Conservation (phyloP, 2,888 invertebrate genomes). For the Dascillus cervinus region DNA sequence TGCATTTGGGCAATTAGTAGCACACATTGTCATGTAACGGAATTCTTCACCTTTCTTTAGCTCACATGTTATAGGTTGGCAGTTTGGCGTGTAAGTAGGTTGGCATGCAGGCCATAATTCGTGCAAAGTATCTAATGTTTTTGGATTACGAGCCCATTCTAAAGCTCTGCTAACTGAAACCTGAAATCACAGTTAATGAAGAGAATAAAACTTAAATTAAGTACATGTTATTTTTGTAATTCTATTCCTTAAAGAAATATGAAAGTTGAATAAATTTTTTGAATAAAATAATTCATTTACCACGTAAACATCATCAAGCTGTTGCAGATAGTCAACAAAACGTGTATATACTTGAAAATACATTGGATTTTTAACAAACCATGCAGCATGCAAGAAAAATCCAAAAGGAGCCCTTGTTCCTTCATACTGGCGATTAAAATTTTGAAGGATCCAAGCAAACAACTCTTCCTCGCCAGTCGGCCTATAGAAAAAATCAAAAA, state of each 20-base stretch:
- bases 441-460: no score
- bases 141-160: constrained; percentile 51
- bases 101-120: constrained; percentile 29
- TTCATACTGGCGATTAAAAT: constrained; percentile 24
- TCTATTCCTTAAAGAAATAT: no score
- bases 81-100: constrained; percentile 15
- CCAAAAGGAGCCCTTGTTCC: constrained; percentile 61
- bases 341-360: constrained; percentile 45
- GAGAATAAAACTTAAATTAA: neutral
- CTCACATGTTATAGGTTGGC: constrained; percentile 1
- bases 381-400: constrained; percentile 57
- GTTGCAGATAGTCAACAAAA: constrained; percentile 50
- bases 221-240: no score
- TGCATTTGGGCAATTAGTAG: neutral
- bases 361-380: constrained; percentile 47
- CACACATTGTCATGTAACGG: neutral
- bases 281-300: no score
- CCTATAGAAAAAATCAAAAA: constrained; percentile 19
- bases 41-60: neutral
- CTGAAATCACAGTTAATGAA: constrained; percentile 24
- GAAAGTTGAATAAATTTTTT: no score
- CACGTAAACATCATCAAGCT: constrained; percentile 51
- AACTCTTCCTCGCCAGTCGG: constrained; percentile 43
- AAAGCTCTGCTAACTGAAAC: constrained; percentile 45
- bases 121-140: constrained; percentile 38